Evolutionary conservation across 2,888 invertebrate genomes (phyloP), one percentile per base, ranked within the genome.

Genomic region (Morpho achilles): DNA sequence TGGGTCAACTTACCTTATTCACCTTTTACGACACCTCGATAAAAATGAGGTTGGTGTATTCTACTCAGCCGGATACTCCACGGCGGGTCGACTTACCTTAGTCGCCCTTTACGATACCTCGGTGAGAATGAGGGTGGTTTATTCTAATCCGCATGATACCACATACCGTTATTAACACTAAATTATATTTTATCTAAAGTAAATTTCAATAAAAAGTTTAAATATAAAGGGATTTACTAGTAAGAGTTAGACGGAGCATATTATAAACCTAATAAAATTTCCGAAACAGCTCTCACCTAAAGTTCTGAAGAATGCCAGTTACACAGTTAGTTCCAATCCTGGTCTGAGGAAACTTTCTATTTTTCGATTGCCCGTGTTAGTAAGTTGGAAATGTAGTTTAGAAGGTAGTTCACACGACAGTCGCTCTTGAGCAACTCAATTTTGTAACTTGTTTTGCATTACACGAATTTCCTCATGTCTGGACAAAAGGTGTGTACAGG

Each of bases 281-380:
- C 67, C 67, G 74, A 72, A 76, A 74, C 72, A 72, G 79, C 76
- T 83, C 81, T 76, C 77, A 76, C 77, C 76, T 75, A 77, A 83
- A 86, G 77, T 87, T 86, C 69, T 72, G 74, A 85, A 84, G 86
- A 85, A 88, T 81, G 81, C 82, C 82, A 82, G 85, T 87, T 87
- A 86, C 81, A 81, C 77, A 81, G 86, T 84, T 84, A 86, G 80
- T 74, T 76, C 69, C 75, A 79, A 80, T 79, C 75, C 76, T 77
- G 74, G 75, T 71, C 71, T 69, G 69, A 67, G 68, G 67, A 71
- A 89, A 89, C 82, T 88, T 87, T 84, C 76, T 85, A 87, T 87
- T 87, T 86, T 89, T 88, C 86, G 86, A 88, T 88, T 87, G 86
- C 74, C 79, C 78, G 79, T 80, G 86, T 87, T 86, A 86, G 80